Evolutionary conservation across 1,140 invertebrate genomes (phyloP), one percentile per base, ranked within the genome.

Genomic region (Drosophila malerkotliana): DNA sequence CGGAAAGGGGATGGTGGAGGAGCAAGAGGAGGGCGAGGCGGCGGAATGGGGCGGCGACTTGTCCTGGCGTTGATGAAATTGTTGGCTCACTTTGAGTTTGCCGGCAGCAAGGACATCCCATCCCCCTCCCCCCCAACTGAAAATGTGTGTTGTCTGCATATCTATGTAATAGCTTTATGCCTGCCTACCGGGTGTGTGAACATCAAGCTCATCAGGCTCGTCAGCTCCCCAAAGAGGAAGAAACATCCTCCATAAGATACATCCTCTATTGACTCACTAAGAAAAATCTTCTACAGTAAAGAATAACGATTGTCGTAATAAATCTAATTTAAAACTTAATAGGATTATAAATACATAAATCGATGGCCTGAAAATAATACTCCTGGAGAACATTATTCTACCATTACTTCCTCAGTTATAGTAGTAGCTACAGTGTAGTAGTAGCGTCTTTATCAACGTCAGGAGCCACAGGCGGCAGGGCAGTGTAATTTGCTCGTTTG

Each of bases 161-260:
- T 57, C 59, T 60, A 66, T 75, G 80, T 90, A 89, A 91, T 90
- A 90, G 81, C 80, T 89, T 90, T 74, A 80, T 91, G 74, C 77
- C 89, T 91, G 69, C 76, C 90, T 91, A 66, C 76, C 79, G 89
- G 90, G 79, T 91, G 82, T 91, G 90, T 91, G 90, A 91, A 91
- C 90, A 91, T 91, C 75, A 83, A 79, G 77, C 77, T 79, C 83
- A 89, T 88, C 81, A 87, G 39, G 21, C 21, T 21, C 21, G 21
- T 21, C 21, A 21, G 21, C 21, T 63, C 56, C 21, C 26, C 63
- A 12, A 8, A 45, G 66, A 32, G 39, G 28, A 34, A 34, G n/a
- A 55, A 68, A 55, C 26, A 28, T 61, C 67, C 21, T 69, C 67
- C 21, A 30, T 44, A 39, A 12, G 34, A 37, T 10, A 37, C 4